Base-by-base conservation (phyloP, 2,797 vertebrate genomes). In the Xenops minutus region DNA sequence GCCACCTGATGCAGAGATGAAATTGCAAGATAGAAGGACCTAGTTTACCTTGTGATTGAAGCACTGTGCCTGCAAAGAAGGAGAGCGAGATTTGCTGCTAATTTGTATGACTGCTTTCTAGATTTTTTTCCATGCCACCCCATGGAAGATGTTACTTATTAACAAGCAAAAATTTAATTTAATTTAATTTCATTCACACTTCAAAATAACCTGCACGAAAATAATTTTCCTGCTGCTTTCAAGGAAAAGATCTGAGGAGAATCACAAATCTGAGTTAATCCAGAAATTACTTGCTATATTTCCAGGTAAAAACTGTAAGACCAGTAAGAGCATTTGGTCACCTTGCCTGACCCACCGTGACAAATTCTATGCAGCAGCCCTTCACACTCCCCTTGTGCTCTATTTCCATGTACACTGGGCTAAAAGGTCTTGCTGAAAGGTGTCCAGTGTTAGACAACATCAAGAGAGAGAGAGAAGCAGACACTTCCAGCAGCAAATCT, bases 401-500 rank as follows among this genome's bases (percentile, higher is more conserved):
- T 54, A 67, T 74, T 95, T 85, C 90, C 84, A 91, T 19, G 3
- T 76, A 71, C 0, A 1, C 64, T 67, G 63, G 55, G 41, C 71
- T 77, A 61, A 75, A 92, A 93, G 46, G 46, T 91, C 91, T 85
- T 83, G 81, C 61, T 91, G 56, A 77, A 95, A 92, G 37, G 75
- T 87, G 84, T 44, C 41, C 84, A 77, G 64, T 0, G 0, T 75
- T 62, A 79, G 51, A 41, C 68, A 91, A 89, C 48, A 64, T 64
- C 18, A 72, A 61, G 68, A 85, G 61, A 83, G 27, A 69, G 82
- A 69, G 59, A 89, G 63, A 92, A 87, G 52, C 48, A 36, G 88
- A 71, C 85, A 82, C 63, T 86, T 94, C 36, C 63, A 84, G 67
- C 59, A 37, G 87, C 71, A 93, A 94, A 95, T 88, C 88, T 84